A percentile compares a stretch with the other conserved stretches of the same genome.
Conservation (phyloP, 2,113 vertebrate genomes). For the Indri indri region DNA sequence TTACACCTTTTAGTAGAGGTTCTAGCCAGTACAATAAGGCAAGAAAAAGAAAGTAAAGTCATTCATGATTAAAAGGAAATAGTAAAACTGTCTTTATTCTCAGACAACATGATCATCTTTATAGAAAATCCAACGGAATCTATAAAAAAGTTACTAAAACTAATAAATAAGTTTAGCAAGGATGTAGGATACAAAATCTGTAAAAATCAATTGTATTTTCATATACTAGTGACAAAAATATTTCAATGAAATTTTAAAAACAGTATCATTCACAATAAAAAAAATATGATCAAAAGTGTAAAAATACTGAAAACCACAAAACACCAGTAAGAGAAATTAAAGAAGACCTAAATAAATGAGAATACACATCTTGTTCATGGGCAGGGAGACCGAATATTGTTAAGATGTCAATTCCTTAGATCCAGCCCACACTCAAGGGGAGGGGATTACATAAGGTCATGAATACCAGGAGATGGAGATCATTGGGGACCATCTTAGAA, state of each 20-base stretch:
- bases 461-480: neutral
- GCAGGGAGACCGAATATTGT: neutral
- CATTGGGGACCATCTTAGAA: neutral
- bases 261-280: neutral
- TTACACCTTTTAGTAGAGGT: neutral
- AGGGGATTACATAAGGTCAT: neutral
- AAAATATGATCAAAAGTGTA: neutral
- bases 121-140: neutral
- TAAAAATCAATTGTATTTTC: neutral
- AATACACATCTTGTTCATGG: neutral
- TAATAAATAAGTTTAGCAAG: neutral
- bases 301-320: slow-evolving; percentile 27
- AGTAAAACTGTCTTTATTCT: neutral
- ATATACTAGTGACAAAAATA: neutral
- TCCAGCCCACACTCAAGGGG: neutral
- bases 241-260: slow-evolving; percentile 13
- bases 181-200: neutral
- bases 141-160: slow-evolving; percentile 15
- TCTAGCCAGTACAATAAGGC: neutral
- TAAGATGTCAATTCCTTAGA: neutral
- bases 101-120: slow-evolving; percentile 1
- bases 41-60: neutral
- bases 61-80: neutral
- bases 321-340: neutral
- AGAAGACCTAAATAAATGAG: neutral